Evolutionary conservation across 2,113 vertebrate species (phyloP).

Genomic region (Perca schrenkii): DNA sequence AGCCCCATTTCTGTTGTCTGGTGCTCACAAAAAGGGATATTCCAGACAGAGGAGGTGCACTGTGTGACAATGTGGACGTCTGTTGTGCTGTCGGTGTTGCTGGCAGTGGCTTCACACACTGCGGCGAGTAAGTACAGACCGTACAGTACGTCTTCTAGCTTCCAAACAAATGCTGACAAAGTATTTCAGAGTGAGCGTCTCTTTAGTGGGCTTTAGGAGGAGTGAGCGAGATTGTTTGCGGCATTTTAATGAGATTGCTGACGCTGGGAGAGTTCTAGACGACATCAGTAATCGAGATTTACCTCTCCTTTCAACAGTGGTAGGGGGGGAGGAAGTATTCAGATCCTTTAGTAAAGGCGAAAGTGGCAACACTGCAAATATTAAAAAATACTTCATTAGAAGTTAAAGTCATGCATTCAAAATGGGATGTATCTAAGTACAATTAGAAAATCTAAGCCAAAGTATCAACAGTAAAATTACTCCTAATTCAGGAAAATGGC

Average conservation of each 20-base stretch:
- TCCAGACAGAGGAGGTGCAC: slow-evolving; percentile 20
- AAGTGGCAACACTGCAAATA: background rate
- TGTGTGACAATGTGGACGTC: slow-evolving; percentile 62
- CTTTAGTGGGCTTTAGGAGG: too few relatives aligned
- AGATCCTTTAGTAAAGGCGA: background rate
- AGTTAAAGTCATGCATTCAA: background rate
- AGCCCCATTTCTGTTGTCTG: slow-evolving; percentile 16
- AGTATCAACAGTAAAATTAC: background rate
- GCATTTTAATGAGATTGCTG: background rate
- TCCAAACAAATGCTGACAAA: background rate
- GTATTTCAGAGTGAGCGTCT: background rate
- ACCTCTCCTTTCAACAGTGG: background rate
- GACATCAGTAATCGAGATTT: background rate
- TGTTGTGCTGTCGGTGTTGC: slow-evolving; percentile 61
- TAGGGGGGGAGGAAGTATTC: background rate
- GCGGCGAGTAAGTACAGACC: slow-evolving; percentile 75
- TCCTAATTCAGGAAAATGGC: background rate
- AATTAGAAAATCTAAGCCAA: background rate
- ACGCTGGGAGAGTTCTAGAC: background rate
- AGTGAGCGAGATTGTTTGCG: background rate
- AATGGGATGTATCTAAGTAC: background rate
- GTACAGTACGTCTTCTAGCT: background rate
- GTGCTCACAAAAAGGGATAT: slow-evolving; percentile 62
- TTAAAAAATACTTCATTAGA: background rate
- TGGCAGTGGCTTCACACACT: slow-evolving; percentile 59